Evolutionary conservation across 2,797 vertebrate genomes (phyloP), one percentile per base, ranked within the genome.

Genomic region (Microchirus variegatus): DNA sequence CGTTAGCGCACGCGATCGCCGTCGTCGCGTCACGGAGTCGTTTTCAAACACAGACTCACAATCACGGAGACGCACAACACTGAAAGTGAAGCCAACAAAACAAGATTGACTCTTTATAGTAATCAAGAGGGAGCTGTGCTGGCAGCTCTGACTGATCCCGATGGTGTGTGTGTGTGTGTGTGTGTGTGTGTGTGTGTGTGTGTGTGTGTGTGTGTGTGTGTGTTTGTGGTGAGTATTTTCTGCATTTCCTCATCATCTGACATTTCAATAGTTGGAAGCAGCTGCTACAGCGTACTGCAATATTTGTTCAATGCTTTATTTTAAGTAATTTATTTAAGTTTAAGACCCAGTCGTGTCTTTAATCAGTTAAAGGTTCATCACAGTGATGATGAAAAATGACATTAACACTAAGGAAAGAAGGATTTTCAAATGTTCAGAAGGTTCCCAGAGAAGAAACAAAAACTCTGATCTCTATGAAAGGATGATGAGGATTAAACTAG

Each of bases 261-360:
- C 63, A 63, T 75, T 76, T 72, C 57, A 73, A 70, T 5, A 12
- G 37, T 19, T 70, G 63, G 36, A n/a, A 51, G 63, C 77, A 82
- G 80, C 83, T 81, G 83, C 63, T 60, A 61, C 65, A 77, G 56
- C 10, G 1, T 60, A 61, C 65, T 74, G 56, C 10, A 2, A 75
- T 72, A 68, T 64, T 49, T 61, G 22, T 7, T 61, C 47, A 15
- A 2, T 10, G 47, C n/a, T 16, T 53, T 10, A 10, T 80, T 80
- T 72, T 54, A 67, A 48, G 40, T 40, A 35, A 63, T n/a, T n/a
- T n/a, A n/a, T n/a, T n/a, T 13, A 44, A 9, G 9, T 59, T 59
- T 22, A 62, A 44, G 40, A 44, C 18, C 48, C 37, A 38, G 15
- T 47, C 12, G 35, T 43, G 13, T 12, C 18, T 47, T 19, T 59